Base-by-base conservation (phyloP, 2,113 vertebrate genomes). In the Catharus bicknelli region DNA sequence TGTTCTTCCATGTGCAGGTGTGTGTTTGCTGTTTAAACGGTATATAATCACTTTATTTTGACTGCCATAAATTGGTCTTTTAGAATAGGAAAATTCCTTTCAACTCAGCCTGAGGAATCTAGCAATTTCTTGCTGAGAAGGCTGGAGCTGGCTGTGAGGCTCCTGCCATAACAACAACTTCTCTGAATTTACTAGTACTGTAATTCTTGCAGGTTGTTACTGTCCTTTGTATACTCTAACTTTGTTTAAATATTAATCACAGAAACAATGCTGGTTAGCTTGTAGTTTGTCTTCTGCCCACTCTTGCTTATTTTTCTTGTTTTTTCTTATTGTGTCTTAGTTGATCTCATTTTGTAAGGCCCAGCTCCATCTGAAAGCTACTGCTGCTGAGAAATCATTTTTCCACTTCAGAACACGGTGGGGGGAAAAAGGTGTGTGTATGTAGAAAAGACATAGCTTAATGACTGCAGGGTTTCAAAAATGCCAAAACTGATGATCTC, bases 51-150 rank as follows among this genome's bases (percentile, higher is more conserved):
- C 58, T 87, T 26, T 36, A 59, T 55, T 63, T 90, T 19, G 2
- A 21, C 83, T 88, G 59, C 13, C 21, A 48, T 3, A 3, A 68
- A 51, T 78, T 27, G 13, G 38, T n/a, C 14, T 86, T 80, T 64
- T 86, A 70, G 82, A 88, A 70, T 53, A 66, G 25, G n/a, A 58
- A 64, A 90, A 79, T 92, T 72, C 53, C 27, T 78, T 92, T 78
- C 40, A 76, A n/a, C 42, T 90, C 40, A 63, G 47, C 2, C 0
- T 66, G 75, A 73, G 29, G 38, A 45, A 42, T 57, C 51, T 83
- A 72, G 23, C 73, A 79, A 45, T 61, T 59, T 62, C 74, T 84
- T 72, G 53, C 48, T 81, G 36, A 51, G 75, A 42, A 69, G 23
- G 14, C 51, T 62, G 55, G 54, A 90, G 62, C 62, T 75, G 82